phyloP scores from a whole-genome alignment of 2,113 vertebrate genomes.

The Sorex araneus region DNA sequence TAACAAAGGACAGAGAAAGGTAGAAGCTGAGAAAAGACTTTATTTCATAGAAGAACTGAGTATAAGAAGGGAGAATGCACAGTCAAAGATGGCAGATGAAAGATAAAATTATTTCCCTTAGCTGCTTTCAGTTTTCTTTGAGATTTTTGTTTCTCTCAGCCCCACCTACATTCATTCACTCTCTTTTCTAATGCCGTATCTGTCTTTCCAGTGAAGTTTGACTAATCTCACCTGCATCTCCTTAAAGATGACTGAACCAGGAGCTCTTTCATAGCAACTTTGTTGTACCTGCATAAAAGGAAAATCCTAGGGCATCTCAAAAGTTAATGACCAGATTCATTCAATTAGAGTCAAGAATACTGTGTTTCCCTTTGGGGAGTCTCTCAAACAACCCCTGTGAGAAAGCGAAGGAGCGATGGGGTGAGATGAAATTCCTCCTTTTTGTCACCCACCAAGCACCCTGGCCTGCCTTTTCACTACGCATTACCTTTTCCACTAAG shows the following conservation, averaged over 20 bases:
- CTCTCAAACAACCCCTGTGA: slow-evolving; percentile 12
- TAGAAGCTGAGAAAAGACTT: slow-evolving; percentile 13
- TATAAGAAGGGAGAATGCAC: background rate
- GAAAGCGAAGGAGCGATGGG: background rate
- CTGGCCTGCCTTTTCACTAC: slow-evolving; percentile 33
- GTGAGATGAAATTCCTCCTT: background rate
- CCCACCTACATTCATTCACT: background rate
- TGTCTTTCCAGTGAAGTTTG: slow-evolving; percentile 55
- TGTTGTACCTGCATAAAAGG: slow-evolving; percentile 21
- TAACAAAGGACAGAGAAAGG: background rate
- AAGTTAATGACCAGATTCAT: slow-evolving; percentile 53
- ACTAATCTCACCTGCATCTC: slow-evolving; percentile 71
- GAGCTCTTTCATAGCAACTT: slow-evolving; percentile 65
- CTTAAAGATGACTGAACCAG: slow-evolving; percentile 70
- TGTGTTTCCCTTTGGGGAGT: slow-evolving; percentile 46
- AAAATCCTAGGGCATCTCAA: slow-evolving; percentile 59
- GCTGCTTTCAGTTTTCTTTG: slow-evolving; percentile 64
- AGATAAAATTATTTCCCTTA: slow-evolving; percentile 64
- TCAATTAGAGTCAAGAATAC: slow-evolving; percentile 38
- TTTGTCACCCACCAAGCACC: background rate
- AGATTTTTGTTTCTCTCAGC: slow-evolving; percentile 59
- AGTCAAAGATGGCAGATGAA: background rate
- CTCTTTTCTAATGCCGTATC: slow-evolving; percentile 37
- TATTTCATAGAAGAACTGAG: background rate
- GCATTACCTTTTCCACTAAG: slow-evolving; percentile 69